Conservation (phyloP, 2,113 vertebrate genomes). For the Oophaga pumilio region DNA sequence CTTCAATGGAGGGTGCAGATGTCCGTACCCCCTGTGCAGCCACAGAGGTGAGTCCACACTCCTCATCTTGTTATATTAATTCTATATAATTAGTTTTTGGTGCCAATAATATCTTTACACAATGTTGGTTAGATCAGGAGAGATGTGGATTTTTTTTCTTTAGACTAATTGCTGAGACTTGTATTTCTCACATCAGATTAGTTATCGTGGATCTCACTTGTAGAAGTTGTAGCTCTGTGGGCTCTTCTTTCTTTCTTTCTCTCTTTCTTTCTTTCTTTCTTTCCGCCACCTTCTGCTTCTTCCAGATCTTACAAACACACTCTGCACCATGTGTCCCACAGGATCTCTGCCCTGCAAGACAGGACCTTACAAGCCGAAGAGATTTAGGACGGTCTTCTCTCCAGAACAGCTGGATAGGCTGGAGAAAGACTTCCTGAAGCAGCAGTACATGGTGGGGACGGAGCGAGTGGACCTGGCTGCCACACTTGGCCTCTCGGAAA, state of each 20-base stretch:
- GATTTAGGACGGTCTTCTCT: conserved; percentile 75
- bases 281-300: conserved; percentile 7
- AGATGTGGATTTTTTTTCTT: no score
- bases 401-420: conserved; percentile 76
- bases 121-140: no score
- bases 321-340: conserved; percentile 27
- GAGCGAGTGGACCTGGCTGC: conserved; percentile 75
- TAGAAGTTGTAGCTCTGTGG: not conserved
- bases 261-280: no score
- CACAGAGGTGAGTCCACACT: conserved; percentile 56
- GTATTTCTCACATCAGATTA: not conserved
- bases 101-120: not conserved
- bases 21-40: conserved; percentile 37
- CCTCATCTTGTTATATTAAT: not conserved
- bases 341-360: conserved; percentile 58
- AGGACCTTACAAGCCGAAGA: conserved; percentile 68
- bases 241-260: not conserved
- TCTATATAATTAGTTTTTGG: not conserved
- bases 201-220: not conserved
- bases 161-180: not conserved
- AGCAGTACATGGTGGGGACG: conserved; percentile 78
- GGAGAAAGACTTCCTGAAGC: conserved; percentile 76
- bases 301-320: conserved; percentile 62
- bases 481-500: conserved; percentile 73
- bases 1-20: not conserved